Evolutionary conservation across 2,113 vertebrate genomes (phyloP).

Genomic region (Columbina picui): DNA sequence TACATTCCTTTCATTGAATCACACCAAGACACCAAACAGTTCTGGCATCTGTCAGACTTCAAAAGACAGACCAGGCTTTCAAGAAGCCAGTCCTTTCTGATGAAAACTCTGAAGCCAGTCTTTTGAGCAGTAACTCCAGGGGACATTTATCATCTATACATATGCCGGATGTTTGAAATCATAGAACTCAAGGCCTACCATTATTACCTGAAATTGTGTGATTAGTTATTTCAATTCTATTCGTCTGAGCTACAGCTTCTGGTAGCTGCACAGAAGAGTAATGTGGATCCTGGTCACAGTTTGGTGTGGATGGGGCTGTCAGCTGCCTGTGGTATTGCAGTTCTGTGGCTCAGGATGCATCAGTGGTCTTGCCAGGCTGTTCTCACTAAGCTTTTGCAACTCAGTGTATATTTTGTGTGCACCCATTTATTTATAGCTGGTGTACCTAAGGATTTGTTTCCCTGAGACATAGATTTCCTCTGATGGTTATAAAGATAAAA

Average conservation of each 20-base stretch:
- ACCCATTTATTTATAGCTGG: not conserved
- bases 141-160: not conserved
- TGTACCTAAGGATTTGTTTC: not conserved
- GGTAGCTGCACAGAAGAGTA: not conserved
- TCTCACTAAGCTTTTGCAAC: not conserved
- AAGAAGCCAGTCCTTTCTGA: not conserved
- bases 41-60: not conserved
- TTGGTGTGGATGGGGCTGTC: not conserved
- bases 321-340: not conserved
- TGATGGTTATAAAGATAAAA: not conserved
- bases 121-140: not conserved
- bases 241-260: not conserved
- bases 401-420: not conserved
- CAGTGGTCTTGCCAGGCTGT: not conserved
- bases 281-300: not conserved
- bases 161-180: not conserved
- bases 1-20: not conserved
- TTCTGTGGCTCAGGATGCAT: not conserved
- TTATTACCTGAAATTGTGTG: not conserved
- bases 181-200: not conserved
- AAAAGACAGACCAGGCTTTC: not conserved
- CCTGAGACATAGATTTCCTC: not conserved
- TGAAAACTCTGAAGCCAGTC: not conserved
- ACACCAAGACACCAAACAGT: not conserved
- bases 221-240: slow-evolving; percentile 16